A percentile compares a stretch with the other conserved stretches of the same genome.
Conservation (phyloP, 2,888 invertebrate species). For the Blomia tropicalis region DNA sequence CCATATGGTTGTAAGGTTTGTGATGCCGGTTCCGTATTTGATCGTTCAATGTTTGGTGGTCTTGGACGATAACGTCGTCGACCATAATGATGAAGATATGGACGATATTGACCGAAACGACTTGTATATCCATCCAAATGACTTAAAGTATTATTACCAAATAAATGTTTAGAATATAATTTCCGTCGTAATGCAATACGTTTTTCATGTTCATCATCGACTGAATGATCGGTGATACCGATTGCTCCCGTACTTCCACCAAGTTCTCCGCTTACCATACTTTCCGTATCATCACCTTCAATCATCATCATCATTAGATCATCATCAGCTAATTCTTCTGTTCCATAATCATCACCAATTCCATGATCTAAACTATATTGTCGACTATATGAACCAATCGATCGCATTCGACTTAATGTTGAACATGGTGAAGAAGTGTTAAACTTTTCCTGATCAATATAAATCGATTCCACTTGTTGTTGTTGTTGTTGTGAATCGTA, state of each 20-base stretch:
- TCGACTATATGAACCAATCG: not conserved
- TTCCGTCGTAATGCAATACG: conserved; percentile 1
- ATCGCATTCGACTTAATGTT: too few species aligned
- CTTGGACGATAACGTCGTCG: not conserved
- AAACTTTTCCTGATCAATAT: too few species aligned
- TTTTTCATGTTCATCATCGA: not conserved
- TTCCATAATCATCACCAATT: not conserved
- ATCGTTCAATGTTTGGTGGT: conserved; percentile 18
- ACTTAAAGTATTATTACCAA: not conserved
- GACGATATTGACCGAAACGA: conserved; percentile 7
- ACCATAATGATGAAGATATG: not conserved
- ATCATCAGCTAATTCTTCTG: not conserved
- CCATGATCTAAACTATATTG: conserved; percentile 2
- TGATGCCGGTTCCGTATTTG: conserved; percentile 19
- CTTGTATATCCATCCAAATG: not conserved
- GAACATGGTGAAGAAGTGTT: too few species aligned
- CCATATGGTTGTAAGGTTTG: conserved; percentile 2
- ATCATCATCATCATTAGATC: too few species aligned
- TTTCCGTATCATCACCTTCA: not conserved
- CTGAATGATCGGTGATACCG: not conserved
- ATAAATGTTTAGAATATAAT: not conserved
- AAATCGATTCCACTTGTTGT: too few species aligned
- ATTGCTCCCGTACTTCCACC: not conserved
- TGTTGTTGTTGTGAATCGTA: not conserved
- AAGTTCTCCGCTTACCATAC: not conserved